phyloP scores from a whole-genome alignment of 2,113 vertebrate species.

The Collichthys lucidus region DNA sequence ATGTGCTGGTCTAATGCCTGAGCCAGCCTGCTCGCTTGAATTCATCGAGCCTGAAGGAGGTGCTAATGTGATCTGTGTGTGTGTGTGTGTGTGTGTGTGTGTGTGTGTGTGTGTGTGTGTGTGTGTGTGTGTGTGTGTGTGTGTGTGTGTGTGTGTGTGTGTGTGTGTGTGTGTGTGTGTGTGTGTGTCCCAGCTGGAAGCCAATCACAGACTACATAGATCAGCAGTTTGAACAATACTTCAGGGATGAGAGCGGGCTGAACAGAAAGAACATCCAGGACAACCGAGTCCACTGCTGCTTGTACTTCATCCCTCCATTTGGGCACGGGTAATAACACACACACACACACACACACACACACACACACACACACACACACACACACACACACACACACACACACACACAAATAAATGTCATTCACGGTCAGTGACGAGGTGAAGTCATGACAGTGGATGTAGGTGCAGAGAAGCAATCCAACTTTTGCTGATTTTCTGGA shows the following conservation, averaged over 20 bases:
- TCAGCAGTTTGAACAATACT: constrained; percentile 99
- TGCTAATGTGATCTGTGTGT: constrained; percentile 29
- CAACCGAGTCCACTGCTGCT: constrained; percentile 97
- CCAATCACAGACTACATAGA: constrained; percentile 98
- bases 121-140: constrained; percentile 60
- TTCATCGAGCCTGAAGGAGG: background rate
- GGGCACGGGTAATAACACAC: constrained; percentile 90
- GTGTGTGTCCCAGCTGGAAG: constrained; percentile 89
- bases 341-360: constrained; percentile 9
- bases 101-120: constrained; percentile 58
- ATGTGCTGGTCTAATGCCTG: background rate
- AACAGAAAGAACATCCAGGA: constrained; percentile 99
- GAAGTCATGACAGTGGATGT: background rate
- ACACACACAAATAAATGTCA: no score
- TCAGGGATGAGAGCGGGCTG: constrained; percentile 96
- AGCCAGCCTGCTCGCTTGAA: background rate
- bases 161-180: constrained; percentile 56
- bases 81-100: constrained; percentile 51
- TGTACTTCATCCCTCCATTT: constrained; percentile 98
- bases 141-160: constrained; percentile 31
- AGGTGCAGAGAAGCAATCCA: background rate
- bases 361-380: background rate
- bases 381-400: constrained; percentile 14
- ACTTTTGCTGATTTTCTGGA: background rate
- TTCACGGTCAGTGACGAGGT: no score